phyloP scores from a whole-genome alignment of 37 sponge, comb jelly and placozoan genomes.

The Geodia barretti region DNA sequence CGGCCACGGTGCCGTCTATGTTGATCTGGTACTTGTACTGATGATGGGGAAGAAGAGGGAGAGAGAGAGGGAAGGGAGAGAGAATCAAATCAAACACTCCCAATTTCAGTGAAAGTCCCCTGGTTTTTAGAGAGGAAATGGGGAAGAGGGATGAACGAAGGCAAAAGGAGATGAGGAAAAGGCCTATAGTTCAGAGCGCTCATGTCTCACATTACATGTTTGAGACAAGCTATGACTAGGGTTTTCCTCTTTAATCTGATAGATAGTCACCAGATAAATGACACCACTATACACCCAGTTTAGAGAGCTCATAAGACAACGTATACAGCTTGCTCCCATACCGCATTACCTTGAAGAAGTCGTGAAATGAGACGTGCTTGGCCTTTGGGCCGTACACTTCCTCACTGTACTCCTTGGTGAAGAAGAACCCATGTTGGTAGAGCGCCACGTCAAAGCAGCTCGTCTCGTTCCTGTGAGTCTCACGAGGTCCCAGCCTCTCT shows the following conservation, averaged over 20 bases:
- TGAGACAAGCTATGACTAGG: conserved; percentile 8
- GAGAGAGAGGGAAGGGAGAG: too few species aligned
- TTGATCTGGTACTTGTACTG: conserved; percentile 96
- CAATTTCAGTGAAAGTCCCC: too few species aligned
- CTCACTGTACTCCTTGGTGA: conserved; percentile 58
- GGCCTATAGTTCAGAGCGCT: too few species aligned
- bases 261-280: background rate
- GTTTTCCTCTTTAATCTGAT: background rate
- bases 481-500: conserved; percentile 88
- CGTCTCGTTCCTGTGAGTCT: conserved; percentile 65
- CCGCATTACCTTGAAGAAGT: conserved; percentile 93
- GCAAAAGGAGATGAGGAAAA: too few species aligned
- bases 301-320: too few species aligned
- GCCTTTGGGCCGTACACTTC: conserved; percentile 77
- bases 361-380: conserved; percentile 64
- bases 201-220: background rate
- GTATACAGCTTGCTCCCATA: too few species aligned
- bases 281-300: conserved; percentile 6
- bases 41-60: too few species aligned
- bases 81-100: too few species aligned
- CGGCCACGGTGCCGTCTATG: conserved; percentile 98
- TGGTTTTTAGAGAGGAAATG: too few species aligned
- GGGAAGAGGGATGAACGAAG: too few species aligned
- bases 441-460: conserved; percentile 79
- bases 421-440: too few species aligned